Base-by-base conservation (phyloP, 2,797 vertebrate genomes). In the Hydrolagus colliei region DNA sequence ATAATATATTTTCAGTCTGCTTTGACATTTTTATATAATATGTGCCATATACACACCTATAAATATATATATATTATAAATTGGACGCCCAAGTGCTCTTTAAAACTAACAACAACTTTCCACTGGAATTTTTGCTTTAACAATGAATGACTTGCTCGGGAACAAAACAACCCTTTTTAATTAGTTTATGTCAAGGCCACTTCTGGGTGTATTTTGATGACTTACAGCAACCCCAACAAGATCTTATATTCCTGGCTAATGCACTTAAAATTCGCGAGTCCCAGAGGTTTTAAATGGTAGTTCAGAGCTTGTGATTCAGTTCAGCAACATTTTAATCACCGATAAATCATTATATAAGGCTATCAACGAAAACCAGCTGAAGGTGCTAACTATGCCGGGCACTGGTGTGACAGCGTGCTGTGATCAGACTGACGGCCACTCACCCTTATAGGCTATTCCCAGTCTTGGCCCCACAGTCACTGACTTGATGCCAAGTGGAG, bases 101-200 rank as follows among this genome's bases (percentile, higher is more conserved):
- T 77, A 61, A 77, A 77, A 18, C 79, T 41, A 84, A 27, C 27
- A 84, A n/a, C 27, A 71, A 68, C 41, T 71, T 71, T 71, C 65
- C 79, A 13, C 79, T 20, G 59, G 59, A 86, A 22, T 72, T 32
- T 59, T 62, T 72, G 61, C 61, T 52, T 74, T 86, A 86, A 73
- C 27, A 74, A 73, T 73, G 61, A 18, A 63, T 92, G 90, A 91
- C 91, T 92, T 89, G 88, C 90, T 90, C 90, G 91, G 91, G 90
- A 91, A 91, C 91, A 88, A 88, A 91, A 92, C 90, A 90, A 91
- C 91, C 90, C 91, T 92, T 91, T 93, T 92, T 92, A 89, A 90
- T 91, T 90, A 90, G 91, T 87, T 86, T 90, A 91, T 91, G 90
- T 91, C 90, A 89, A 87, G 90, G 90, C 88, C 62, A 84, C 88